Base-by-base conservation (phyloP, 1,140 invertebrate species). In the Bilobella aurantiaca region DNA sequence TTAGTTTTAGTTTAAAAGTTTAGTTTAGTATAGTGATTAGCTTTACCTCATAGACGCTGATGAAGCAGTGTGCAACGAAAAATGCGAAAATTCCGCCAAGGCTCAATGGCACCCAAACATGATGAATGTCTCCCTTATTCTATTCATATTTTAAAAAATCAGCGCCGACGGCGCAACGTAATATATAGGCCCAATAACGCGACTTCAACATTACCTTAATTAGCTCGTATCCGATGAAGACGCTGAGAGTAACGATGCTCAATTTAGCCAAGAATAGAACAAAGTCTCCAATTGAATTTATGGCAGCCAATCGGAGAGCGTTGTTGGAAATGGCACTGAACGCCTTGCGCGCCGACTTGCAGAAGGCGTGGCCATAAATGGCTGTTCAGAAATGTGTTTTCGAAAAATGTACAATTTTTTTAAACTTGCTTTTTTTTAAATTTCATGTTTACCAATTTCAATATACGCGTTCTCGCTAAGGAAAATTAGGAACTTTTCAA, bases 231-330 rank as follows among this genome's bases (percentile, higher is more conserved):
- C 84, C 85, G 42, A 83, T 75, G 1, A 86, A 75, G 8, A 84
- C 81, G 1, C 87, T 84, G 2, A 82, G 78, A 46, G 82, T 77
- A 18, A 87, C 85, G 12, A 90, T 83, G 18, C 84, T 77, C 18
- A 85, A 78, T 81, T 91, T 91, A 1, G 82, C 84, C 27, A 91
- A 25, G 61, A 90, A 86, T 1, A 91, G 76, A 8, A 90, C 83
- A 74, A 90, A 89, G 74, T 88, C 86, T 3, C 88, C 88, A 21
- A 90, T 84, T 37, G 85, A 87, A 76, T 90, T 90, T 60, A 90
- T 87, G 3, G 86, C 86, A 25, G 82, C 80, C 1, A 90, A 84
- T 68, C 86, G 76, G n/a, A 90, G 73, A 46, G 83, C 82, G 75
- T 91, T 90, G 27, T 74, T 78, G 1, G 80, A 75, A 0, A 88